Evolutionary conservation across 2,888 invertebrate species (phyloP).

Genomic region (Acrobasis consociella): DNA sequence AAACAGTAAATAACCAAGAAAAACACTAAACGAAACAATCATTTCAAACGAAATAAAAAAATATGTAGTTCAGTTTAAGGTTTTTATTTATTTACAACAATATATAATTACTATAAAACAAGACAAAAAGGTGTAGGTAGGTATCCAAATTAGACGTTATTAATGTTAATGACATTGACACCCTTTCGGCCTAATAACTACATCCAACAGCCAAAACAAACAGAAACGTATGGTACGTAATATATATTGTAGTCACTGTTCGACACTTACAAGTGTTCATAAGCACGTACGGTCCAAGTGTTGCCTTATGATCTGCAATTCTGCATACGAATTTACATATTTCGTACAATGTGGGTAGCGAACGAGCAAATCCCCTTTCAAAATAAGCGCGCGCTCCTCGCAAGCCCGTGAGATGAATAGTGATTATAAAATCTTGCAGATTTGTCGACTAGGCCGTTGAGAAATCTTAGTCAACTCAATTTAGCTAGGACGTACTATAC

Average conservation of each 20-base stretch:
- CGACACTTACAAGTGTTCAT: constrained; percentile 22
- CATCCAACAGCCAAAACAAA: not conserved
- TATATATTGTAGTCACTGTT: not conserved
- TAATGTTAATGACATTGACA: too few species aligned
- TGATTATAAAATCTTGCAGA: constrained; percentile 49
- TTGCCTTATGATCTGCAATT: constrained; percentile 42
- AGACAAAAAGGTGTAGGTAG: too few species aligned
- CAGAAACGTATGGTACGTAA: not conserved
- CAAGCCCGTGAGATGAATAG: constrained; percentile 49
- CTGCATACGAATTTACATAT: constrained; percentile 54
- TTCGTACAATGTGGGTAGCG: constrained; percentile 39
- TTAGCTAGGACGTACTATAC: not conserved
- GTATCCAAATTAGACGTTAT: too few species aligned
- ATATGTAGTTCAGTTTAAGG: too few species aligned
- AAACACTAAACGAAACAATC: too few species aligned
- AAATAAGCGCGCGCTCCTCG: constrained; percentile 37
- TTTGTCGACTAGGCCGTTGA: constrained; percentile 50
- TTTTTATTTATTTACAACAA: too few species aligned
- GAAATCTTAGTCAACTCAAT: constrained; percentile 37
- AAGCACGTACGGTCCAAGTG: constrained; percentile 32
- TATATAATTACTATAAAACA: too few species aligned
- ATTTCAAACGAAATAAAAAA: too few species aligned
- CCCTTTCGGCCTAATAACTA: too few species aligned
- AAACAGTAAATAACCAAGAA: too few species aligned
- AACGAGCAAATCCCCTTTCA: constrained; percentile 46